These are phyloP conservation scores for Lates japonicus DNA, from an alignment of 2,797 vertebrate genomes.

Conservation along the genomic window DNA sequence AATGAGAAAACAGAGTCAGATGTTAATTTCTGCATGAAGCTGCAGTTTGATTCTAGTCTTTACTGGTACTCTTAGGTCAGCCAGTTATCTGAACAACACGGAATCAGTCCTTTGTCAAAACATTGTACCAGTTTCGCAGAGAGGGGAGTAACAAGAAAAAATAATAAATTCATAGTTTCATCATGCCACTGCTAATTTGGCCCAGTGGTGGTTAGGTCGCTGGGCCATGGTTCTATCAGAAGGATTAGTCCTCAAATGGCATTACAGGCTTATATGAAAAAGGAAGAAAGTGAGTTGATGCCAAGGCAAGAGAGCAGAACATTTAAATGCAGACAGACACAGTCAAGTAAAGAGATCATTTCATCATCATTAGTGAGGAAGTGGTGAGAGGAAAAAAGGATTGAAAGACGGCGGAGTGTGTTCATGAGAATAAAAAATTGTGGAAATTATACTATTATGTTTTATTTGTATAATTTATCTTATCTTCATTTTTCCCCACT, in stretches of 20 bases:
- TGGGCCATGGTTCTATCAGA: slow-evolving; percentile 58
- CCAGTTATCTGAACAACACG: slow-evolving; percentile 32
- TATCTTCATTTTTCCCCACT: background rate
- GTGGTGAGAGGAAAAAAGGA: slow-evolving; percentile 38
- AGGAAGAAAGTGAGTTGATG: slow-evolving; percentile 36
- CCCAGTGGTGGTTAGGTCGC: slow-evolving; percentile 60
- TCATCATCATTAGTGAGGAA: slow-evolving; percentile 58
- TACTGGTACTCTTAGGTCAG: slow-evolving; percentile 18
- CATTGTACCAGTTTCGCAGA: slow-evolving; percentile 35
- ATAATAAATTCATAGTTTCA: slow-evolving; percentile 42
- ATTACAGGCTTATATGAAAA: slow-evolving; percentile 64
- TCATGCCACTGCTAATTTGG: slow-evolving; percentile 58
- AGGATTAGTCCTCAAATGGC: slow-evolving; percentile 74
- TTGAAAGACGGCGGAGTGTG: slow-evolving; percentile 14
- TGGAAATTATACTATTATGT: slow-evolving; percentile 20
- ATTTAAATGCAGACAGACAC: slow-evolving; percentile 62
- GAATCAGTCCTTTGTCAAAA: slow-evolving; percentile 47
- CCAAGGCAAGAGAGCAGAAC: slow-evolving; percentile 53
- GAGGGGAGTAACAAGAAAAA: slow-evolving; percentile 28
- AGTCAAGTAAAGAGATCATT: slow-evolving; percentile 55
- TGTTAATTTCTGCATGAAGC: slow-evolving; percentile 43
- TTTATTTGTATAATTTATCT: slow-evolving; percentile 15
- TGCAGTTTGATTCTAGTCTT: slow-evolving; percentile 29
- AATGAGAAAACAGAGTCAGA: slow-evolving; percentile 32
- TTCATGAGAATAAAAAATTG: slow-evolving; percentile 4